These are phyloP conservation scores for Petrocephalus sullivani DNA, from an alignment of 2,797 vertebrate genomes.

Conservation along the genomic window DNA sequence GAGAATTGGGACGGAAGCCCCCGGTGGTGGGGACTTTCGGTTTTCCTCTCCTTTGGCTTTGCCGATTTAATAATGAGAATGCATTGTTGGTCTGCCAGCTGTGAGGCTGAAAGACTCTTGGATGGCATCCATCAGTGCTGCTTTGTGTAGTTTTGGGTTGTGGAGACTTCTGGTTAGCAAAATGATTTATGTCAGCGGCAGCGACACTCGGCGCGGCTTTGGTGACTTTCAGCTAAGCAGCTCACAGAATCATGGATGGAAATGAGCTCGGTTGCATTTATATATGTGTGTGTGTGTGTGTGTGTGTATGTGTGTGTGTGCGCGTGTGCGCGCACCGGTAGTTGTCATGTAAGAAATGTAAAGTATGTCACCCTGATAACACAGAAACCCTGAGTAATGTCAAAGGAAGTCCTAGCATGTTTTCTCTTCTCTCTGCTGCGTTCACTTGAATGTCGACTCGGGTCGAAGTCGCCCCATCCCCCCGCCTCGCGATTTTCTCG, in stretches of 20 bases:
- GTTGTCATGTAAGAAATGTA: conserved; percentile 15
- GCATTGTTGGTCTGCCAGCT: neutral
- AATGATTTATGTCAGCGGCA: neutral
- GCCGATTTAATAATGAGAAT: neutral
- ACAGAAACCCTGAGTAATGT: neutral
- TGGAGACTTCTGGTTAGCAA: neutral
- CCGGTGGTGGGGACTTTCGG: neutral
- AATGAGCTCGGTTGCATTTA: neutral
- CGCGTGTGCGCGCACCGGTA: neutral
- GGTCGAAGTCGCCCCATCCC: neutral
- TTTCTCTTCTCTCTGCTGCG: neutral
- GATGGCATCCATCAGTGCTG: neutral
- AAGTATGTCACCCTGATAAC: neutral
- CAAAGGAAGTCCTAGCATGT: neutral
- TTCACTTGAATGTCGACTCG: neutral
- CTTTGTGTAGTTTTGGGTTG: neutral
- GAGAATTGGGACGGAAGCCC: neutral
- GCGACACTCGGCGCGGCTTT: neutral
- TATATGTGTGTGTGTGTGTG: neutral
- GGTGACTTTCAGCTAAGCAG: neutral
- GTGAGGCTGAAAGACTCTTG: neutral
- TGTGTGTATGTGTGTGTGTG: neutral
- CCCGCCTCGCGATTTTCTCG: neutral
- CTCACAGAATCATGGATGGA: neutral
- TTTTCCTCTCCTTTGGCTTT: neutral